These are phyloP conservation scores for Syrmaticus mikado DNA, from an alignment of 2,113 vertebrate genomes.

Conservation along the genomic window DNA sequence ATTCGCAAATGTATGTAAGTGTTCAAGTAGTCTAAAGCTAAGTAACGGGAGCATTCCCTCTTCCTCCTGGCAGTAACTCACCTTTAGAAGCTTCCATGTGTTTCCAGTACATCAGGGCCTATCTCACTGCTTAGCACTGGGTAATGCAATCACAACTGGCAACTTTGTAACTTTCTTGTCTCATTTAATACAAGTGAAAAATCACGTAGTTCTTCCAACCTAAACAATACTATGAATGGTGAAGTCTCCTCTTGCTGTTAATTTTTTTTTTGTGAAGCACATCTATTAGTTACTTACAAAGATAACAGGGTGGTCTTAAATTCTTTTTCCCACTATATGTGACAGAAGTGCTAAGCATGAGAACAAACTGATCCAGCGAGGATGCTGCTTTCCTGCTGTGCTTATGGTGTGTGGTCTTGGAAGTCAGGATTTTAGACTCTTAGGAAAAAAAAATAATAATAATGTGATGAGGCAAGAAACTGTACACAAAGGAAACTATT, in stretches of 20 bases:
- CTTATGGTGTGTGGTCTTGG: background rate
- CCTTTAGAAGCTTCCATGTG: background rate
- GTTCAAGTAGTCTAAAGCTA: background rate
- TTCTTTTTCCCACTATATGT: rapidly evolving
- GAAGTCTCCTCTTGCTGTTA: background rate
- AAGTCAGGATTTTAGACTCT: background rate
- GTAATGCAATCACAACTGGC: background rate
- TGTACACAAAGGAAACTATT: background rate
- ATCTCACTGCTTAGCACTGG: background rate
- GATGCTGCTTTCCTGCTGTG: background rate
- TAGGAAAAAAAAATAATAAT: background rate
- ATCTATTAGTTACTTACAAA: background rate
- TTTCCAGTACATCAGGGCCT: background rate
- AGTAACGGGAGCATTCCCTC: background rate
- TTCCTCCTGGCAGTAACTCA: background rate
- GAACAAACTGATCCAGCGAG: background rate
- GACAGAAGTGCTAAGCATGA: background rate
- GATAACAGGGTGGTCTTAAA: background rate
- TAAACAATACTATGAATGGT: background rate
- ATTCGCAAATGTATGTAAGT: background rate
- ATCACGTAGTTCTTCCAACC: background rate
- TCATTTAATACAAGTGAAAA: background rate
- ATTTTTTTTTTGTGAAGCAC: background rate
- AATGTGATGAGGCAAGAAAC: background rate
- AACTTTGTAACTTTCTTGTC: background rate